Base-by-base conservation (phyloP, 2,113 vertebrate genomes). In the Dasyprocta punctata region DNA sequence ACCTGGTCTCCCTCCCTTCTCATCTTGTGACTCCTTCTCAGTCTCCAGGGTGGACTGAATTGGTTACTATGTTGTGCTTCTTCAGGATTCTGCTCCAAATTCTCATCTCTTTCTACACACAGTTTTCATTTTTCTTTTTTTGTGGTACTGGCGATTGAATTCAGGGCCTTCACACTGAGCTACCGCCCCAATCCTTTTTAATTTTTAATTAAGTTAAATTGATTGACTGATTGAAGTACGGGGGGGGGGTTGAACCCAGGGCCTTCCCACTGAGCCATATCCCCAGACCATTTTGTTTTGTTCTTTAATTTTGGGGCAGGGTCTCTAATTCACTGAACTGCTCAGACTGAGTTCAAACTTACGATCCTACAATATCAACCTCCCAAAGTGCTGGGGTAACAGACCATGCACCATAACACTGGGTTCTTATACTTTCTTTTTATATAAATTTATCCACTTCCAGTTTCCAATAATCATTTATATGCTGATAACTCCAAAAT, bases 31-130 rank as follows among this genome's bases (percentile, higher is more conserved):
- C 19, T 20, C 22, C 67, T 56, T 22, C 5, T 58, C n/a, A 26
- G 26, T 9, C 65, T 65, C 26, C 30, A 0, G 0, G 6, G 6
- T 5, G 77, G 63, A 28, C 1, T 44, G 22, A 8, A 19, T 1
- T 36, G 49, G 26, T 7, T 11, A 60, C 24, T 2, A 6, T 1
- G 0, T 5, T 13, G 73, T 10, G 3, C 2, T 28, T 63, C 65
- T 75, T 77, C 41, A 8, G 7, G 20, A 81, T 60, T 92, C 71
- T 91, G 30, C 44, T 56, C n/a, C 36, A 49, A 80, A 69, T 60
- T 91, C 44, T 67, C 54, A 44, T 78, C 52, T 88, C 78, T 60
- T 41, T 80, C 38, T 24, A 8, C 11, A 60, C 10, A 14, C 5
- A 1, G 47, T 82, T n/a, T n/a, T 69, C 30, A 14, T 14, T 65